Evolutionary conservation across 64 coral and sea anemone genomes (phyloP), one percentile per base, ranked within the genome.

Genomic region (Catalaphyllia jardinei): DNA sequence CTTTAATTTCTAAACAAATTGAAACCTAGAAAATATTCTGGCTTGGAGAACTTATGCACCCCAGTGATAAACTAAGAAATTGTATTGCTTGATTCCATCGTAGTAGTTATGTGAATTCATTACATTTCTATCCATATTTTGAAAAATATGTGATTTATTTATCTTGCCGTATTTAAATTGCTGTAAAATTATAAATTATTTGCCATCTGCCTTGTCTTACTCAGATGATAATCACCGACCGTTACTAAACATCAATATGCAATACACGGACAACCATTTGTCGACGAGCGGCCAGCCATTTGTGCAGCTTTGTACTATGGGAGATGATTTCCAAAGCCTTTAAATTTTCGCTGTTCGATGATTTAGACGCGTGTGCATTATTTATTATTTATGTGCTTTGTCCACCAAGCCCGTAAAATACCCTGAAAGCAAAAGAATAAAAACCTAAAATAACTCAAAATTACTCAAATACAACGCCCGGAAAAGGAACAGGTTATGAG

Each of bases 161-260:
- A 71, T 85, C 49, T 85, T 85, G 67, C 14, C 54, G 38, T 85
- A 69, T 85, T 69, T 85, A 67, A 85, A 71, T 85, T 85, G 35
- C 31, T 51, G 81, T 85, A 61, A 85, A 85, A 85, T 85, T 71
- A 85, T 71, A 85, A 85, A 71, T 85, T 85, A 85, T 71, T n/a
- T 50, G 62, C 62, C 67, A 7, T 85, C 33, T 42, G 31, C 51
- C 46, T 20, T 22, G 24, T 18, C 3, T n/a, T 39, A 11, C 22
- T 9, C 35, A 28, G 12, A n/a, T 28, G 33, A 71, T 51, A 71
- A 85, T 71, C 62, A 67, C 15, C 10, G 4, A 50, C 62, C 24
- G 63, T 46, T 71, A 52, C 11, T 71, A 69, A 14, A 28, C 8
- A 20, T 17, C 9, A 0, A 52, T 10, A 85, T 71, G 39, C 52